Conservation (phyloP, 1,140 invertebrate species). For the Drosophila malerkotliana region DNA sequence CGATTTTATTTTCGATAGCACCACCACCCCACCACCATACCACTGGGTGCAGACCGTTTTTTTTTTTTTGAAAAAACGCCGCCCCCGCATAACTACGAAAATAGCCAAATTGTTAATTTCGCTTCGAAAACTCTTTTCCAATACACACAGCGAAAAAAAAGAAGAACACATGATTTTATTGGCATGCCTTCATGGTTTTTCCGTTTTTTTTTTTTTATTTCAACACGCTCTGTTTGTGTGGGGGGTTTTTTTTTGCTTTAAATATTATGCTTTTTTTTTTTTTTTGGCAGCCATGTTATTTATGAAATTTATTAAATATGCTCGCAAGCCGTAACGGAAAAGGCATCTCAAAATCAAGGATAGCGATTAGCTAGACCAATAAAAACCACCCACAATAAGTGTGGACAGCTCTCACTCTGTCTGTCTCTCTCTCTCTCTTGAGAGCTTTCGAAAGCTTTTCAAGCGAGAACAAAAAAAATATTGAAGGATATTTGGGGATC, state of each 20-base stretch:
- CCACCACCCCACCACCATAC: background rate
- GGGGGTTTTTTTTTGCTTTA: background rate
- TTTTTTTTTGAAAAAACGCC: constrained; percentile 22
- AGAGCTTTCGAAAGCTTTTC: background rate
- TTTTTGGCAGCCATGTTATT: constrained; percentile 44
- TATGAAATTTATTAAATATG: constrained; percentile 75
- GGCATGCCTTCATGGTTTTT: constrained; percentile 73
- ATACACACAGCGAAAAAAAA: constrained; percentile 33
- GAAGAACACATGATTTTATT: constrained; percentile 73
- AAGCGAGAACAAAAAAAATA: background rate
- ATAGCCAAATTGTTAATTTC: constrained; percentile 81
- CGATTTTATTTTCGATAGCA: background rate
- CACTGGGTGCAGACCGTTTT: background rate
- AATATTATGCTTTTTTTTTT: constrained; percentile 8
- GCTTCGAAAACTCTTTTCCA: constrained; percentile 78
- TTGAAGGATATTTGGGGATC: too few relatives aligned
- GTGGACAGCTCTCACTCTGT: constrained; percentile 1
- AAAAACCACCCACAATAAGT: constrained; percentile 42
- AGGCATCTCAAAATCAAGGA: constrained; percentile 43
- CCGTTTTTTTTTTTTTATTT: constrained; percentile 41
- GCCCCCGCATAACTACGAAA: constrained; percentile 71
- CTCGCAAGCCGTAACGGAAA: constrained; percentile 20
- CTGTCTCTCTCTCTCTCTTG: background rate
- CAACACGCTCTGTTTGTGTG: constrained; percentile 23
- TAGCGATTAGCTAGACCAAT: constrained; percentile 50